phyloP scores from a whole-genome alignment of 2,797 vertebrate genomes.

The Epinephelus coioides region DNA sequence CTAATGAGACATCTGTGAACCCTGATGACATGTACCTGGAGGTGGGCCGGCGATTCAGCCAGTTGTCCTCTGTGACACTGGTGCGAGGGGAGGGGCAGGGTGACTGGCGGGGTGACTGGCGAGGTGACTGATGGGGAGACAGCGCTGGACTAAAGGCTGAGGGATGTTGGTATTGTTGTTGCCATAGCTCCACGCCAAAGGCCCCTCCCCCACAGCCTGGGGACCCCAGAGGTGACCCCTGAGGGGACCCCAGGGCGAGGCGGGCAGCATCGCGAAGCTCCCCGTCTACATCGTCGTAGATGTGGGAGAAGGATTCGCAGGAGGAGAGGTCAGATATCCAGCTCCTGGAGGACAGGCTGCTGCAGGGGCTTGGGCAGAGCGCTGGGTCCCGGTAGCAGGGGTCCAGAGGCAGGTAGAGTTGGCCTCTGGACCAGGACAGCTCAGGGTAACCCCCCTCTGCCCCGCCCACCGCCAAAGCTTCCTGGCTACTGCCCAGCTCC shows the following conservation, averaged over 20 bases:
- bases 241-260: constrained; percentile 90
- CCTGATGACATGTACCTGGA: constrained; percentile 84
- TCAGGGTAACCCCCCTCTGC: constrained; percentile 71
- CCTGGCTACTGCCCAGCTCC: constrained; percentile 57
- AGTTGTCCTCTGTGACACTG: constrained; percentile 96
- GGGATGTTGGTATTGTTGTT: constrained; percentile 79
- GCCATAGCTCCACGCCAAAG: constrained; percentile 93
- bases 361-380: constrained; percentile 83
- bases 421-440: constrained; percentile 68
- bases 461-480: constrained; percentile 34
- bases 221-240: constrained; percentile 88
- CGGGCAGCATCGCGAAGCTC: constrained; percentile 92
- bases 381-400: constrained; percentile 85
- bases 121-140: constrained; percentile 92
- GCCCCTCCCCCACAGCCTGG: constrained; percentile 86
- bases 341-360: constrained; percentile 87
- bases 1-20: background rate
- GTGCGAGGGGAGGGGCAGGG: constrained; percentile 90
- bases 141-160: constrained; percentile 86
- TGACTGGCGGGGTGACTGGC: constrained; percentile 92
- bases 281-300: constrained; percentile 92
- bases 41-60: constrained; percentile 90
- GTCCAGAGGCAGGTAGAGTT: constrained; percentile 83
- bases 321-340: constrained; percentile 91
- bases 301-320: constrained; percentile 94